phyloP scores from a whole-genome alignment of 2,113 vertebrate genomes.

The Gracilinanus agilis region DNA sequence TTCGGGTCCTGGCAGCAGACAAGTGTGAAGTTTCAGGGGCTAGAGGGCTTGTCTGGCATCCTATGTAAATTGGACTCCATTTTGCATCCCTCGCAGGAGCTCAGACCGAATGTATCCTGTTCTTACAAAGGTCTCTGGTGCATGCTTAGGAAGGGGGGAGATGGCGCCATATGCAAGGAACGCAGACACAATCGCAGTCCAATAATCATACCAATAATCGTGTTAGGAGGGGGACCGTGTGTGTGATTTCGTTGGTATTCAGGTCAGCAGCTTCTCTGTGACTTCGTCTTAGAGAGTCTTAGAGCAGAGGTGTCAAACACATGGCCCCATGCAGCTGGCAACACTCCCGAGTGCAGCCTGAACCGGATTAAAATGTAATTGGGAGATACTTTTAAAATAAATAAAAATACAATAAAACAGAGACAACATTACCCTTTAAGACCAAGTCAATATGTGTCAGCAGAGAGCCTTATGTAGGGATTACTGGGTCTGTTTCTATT shows the following conservation, averaged over 20 bases:
- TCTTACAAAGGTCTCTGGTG: neutral
- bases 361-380: neutral
- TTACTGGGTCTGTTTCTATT: neutral
- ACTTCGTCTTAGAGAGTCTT: neutral
- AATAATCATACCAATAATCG: neutral
- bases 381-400: neutral
- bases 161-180: neutral
- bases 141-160: neutral
- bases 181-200: neutral
- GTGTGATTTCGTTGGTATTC: neutral
- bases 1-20: slow-evolving; percentile 78
- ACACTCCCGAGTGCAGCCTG: neutral
- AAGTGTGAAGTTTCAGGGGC: slow-evolving; percentile 80
- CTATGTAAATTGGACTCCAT: slow-evolving; percentile 75
- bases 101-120: slow-evolving; percentile 67
- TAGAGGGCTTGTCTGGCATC: slow-evolving; percentile 77
- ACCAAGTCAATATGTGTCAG: neutral
- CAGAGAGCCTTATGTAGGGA: neutral
- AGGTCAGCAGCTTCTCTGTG: neutral
- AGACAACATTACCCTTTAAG: neutral
- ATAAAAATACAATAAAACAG: neutral
- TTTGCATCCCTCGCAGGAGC: slow-evolving; percentile 65
- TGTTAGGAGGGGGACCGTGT: neutral
- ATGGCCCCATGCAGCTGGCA: neutral
- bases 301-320: neutral